Evolutionary conservation across 1,140 invertebrate genomes (phyloP).

Genomic region (Portunus trituberculatus): DNA sequence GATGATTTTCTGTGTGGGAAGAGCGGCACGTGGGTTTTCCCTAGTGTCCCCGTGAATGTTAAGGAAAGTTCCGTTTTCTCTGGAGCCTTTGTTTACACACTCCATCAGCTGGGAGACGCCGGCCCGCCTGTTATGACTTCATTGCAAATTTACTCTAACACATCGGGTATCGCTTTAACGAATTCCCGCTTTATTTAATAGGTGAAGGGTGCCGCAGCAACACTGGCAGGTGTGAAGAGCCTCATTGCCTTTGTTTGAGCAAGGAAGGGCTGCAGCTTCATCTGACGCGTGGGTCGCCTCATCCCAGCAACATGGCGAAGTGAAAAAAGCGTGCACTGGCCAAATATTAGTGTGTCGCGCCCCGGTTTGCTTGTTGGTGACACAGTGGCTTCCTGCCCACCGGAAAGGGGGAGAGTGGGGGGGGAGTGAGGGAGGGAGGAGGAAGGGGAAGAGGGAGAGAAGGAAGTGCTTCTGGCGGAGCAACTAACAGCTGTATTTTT

Average conservation of each 20-base stretch:
- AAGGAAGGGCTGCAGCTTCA: neutral
- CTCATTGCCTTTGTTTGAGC: neutral
- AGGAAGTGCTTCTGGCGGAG: neutral
- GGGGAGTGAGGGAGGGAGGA: neutral
- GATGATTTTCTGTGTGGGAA: no score
- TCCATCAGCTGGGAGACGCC: neutral
- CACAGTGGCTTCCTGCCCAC: no score
- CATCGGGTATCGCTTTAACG: neutral
- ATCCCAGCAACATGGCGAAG: neutral
- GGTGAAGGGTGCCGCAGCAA: neutral
- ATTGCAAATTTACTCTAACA: conserved; percentile 3
- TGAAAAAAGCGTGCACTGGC: neutral
- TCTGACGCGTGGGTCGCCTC: neutral
- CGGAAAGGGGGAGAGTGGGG: neutral
- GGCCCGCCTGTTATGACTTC: neutral
- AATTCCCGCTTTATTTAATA: neutral
- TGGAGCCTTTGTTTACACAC: neutral
- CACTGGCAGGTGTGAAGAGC: no score
- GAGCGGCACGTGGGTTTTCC: no score
- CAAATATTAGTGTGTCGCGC: neutral
- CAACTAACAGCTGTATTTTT: conserved; percentile 2
- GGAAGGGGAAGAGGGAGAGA: neutral
- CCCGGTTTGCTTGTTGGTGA: neutral
- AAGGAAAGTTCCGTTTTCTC: neutral
- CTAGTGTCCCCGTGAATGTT: neutral